Base-by-base conservation (phyloP, 2,888 invertebrate species). In the Ophioninae sp. region DNA sequence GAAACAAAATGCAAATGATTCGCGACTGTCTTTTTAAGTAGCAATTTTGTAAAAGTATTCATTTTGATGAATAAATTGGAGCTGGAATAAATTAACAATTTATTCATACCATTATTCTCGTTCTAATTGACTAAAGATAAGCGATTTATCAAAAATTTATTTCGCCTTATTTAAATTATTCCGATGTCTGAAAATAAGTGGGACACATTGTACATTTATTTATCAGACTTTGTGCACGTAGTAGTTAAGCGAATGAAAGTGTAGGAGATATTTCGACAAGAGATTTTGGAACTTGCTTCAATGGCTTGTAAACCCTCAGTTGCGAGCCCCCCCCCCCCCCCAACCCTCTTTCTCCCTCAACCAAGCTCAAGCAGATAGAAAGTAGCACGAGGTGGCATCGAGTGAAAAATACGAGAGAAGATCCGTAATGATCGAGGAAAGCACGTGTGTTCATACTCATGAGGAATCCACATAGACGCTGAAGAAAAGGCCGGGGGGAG, bases 401-500 rank as follows among this genome's bases (percentile, higher is more conserved):
- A 41, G 39, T 23, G 69, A 59, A 7, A 67, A 39, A 59, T 17
- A 21, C 23, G 13, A 44, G 30, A 59, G n/a, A 57, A 64, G 30
- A 13, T 61, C 50, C 56, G 21, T 23, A 57, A 64, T 30, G 69
- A 78, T 74, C 68, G 59, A 59, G 59, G 67, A 61, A 65, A 13
- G 21, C 59, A 37, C 30, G 20, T 7, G n/a, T 39, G 23, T 61
- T 59, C 59, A 21, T 68, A 50, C 17, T 41, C n/a, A 23, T 50
- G 39, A 2, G 39, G 23, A 50, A 44, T 68, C 50, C 30, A 62
- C 56, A 61, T 61, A 21, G 76, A 57, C 68, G 21, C 62, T 68
- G 70, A 44, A 64, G 68, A 50, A 81, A 74, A 82, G 82, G 84
- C 82, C 79, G 78, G 75, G 57, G 57, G 74, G 79, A 85, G 57